These are phyloP conservation scores for Pseudoips prasinana DNA, from an alignment of 2,888 invertebrate genomes.

Conservation along the genomic window DNA sequence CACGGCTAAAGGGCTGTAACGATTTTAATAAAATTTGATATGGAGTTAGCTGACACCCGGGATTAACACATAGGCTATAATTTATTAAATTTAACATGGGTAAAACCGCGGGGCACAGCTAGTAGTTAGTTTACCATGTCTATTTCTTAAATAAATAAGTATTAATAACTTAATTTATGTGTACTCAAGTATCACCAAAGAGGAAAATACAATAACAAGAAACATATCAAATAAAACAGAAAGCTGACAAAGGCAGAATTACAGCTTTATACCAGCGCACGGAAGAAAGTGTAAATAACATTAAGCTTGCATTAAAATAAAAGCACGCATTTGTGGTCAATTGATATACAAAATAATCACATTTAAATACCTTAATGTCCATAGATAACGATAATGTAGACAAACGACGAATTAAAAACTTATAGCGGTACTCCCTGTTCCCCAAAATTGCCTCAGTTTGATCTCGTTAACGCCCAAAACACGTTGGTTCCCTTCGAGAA, in stretches of 20 bases:
- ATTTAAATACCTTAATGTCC: slow-evolving; percentile 8
- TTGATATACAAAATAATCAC: slow-evolving; percentile 12
- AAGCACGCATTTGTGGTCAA: slow-evolving; percentile 1
- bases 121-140: too few relatives aligned
- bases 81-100: too few relatives aligned
- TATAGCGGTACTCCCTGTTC: slow-evolving; percentile 14
- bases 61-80: too few relatives aligned
- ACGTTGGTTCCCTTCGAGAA: slow-evolving; percentile 50
- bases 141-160: too few relatives aligned
- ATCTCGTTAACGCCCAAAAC: slow-evolving; percentile 53
- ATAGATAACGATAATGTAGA: too few relatives aligned
- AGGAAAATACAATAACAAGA: too few relatives aligned
- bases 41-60: too few relatives aligned
- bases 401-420: slow-evolving; percentile 10
- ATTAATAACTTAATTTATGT: too few relatives aligned
- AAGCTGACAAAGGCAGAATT: slow-evolving; percentile 24
- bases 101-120: too few relatives aligned
- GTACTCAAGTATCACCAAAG: too few relatives aligned
- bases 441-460: slow-evolving; percentile 37
- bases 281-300: slow-evolving; percentile 14
- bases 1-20: too few relatives aligned
- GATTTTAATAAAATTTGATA: too few relatives aligned
- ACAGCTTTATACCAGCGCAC: slow-evolving; percentile 10
- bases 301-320: background rate
- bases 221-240: slow-evolving; percentile 22